Evolutionary conservation across 2,113 vertebrate species (phyloP).

Genomic region (Cacatua alba): DNA sequence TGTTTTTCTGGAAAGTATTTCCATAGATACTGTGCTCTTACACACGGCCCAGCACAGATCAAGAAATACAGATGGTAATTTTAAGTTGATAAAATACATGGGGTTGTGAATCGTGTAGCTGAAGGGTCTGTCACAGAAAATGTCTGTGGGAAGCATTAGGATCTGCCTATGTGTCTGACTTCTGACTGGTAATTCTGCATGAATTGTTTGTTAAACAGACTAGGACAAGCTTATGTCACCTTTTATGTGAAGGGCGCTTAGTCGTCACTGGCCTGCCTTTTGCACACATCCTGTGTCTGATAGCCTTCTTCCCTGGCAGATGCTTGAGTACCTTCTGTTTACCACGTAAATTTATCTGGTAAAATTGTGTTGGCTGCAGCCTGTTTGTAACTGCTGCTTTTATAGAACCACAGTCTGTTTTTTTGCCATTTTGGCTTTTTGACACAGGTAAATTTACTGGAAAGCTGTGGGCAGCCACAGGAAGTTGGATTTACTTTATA

Average conservation of each 20-base stretch:
- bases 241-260: not conserved
- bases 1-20: not conserved
- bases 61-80: not conserved
- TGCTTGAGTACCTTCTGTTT: not conserved
- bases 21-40: not conserved
- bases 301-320: not conserved
- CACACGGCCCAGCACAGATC: not conserved
- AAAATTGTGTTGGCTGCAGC: not conserved
- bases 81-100: not conserved
- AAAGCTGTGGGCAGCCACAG: not conserved
- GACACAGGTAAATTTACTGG: not conserved
- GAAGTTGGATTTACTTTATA: not conserved
- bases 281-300: not conserved
- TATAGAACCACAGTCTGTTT: not conserved
- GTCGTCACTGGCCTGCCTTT: accelerated
- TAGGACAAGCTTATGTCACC: accelerated
- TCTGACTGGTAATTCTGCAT: not conserved
- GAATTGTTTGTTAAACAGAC: not conserved
- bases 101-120: not conserved
- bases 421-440: not conserved
- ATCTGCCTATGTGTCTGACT: not conserved
- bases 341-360: not conserved
- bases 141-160: not conserved
- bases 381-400: not conserved
- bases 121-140: not conserved